Conservation (phyloP, 2,888 invertebrate genomes). For the Drosophila rellima region DNA sequence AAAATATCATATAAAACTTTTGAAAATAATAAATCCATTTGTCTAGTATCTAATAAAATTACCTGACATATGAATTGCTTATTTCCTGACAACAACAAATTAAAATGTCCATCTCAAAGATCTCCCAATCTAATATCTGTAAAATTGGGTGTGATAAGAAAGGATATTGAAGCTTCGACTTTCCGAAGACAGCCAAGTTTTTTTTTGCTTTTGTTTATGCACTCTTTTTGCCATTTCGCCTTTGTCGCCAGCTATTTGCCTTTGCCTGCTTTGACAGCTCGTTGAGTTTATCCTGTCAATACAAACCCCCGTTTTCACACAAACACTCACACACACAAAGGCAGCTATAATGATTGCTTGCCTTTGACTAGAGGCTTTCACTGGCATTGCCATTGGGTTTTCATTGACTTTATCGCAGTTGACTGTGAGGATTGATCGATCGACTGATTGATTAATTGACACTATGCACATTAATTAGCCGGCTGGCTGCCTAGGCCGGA, state of each 20-base stretch:
- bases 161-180: neutral
- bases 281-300: constrained; percentile 80
- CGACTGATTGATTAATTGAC: constrained; percentile 83
- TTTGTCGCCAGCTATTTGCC: constrained; percentile 72
- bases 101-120: neutral
- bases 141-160: neutral
- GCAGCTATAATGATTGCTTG: constrained; percentile 20
- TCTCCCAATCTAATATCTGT: neutral
- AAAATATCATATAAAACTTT: too few relatives aligned
- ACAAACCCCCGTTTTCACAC: constrained; percentile 40
- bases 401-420: constrained; percentile 51
- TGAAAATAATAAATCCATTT: too few relatives aligned
- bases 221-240: constrained; percentile 53
- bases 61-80: neutral
- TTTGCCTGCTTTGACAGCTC: constrained; percentile 74
- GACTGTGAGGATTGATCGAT: constrained; percentile 78
- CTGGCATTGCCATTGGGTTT: constrained; percentile 49
- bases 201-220: constrained; percentile 45
- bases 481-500: constrained; percentile 32
- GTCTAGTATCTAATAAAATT: neutral
- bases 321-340: constrained; percentile 16
- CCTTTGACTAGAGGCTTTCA: constrained; percentile 46
- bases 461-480: constrained; percentile 82
- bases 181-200: too few relatives aligned
- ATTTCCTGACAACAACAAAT: neutral